Evolutionary conservation across 2,113 vertebrate genomes (phyloP), one percentile per base, ranked within the genome.

Genomic region (Ondatra zibethicus): DNA sequence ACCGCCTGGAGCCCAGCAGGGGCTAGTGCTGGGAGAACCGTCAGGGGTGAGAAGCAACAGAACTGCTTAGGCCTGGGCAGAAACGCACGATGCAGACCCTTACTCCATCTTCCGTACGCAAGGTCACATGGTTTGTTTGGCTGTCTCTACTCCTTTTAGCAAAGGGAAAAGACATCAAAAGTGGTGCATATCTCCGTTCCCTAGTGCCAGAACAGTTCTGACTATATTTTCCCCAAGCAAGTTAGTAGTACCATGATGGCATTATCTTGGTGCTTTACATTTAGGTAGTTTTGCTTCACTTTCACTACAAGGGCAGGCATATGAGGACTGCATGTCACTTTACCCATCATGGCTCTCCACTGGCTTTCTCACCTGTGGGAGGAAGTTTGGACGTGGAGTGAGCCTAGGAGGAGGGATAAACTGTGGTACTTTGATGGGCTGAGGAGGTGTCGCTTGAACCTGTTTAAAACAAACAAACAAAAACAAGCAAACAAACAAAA

Each of bases 351-450:
- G 14, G 36, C 91, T 86, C 6, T 81, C 95, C 94, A 47, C 76
- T 70, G 88, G 23, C 68, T 93, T 39, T 99, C 99, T 99, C 98
- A 99, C 99, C 99, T 99, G 99, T 98, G 99, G 99, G 98, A 99
- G 99, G 98, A 99, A 99, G 98, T 99, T 99, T 98, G 99, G 99
- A 97, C 99, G 99, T 98, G 99, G 99, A 98, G 99, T 99, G 98
- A 99, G 99, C 99, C 99, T 99, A 98, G 99, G 99, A 99, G 99
- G 99, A 98, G 99, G 99, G 98, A 99, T 99, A 99, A 99, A 99
- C 98, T 99, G 99, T 98, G 99, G 99, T 99, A 99, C 99, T 99
- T 99, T 99, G 99, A 99, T 99, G 98, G 99, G 99, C 98, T 99
- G 99, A 98, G 99, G 98, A 96, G 99, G 98, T 73, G 99, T 99